Conservation (phyloP, 2,113 vertebrate species). For the Pluvianellus socialis region DNA sequence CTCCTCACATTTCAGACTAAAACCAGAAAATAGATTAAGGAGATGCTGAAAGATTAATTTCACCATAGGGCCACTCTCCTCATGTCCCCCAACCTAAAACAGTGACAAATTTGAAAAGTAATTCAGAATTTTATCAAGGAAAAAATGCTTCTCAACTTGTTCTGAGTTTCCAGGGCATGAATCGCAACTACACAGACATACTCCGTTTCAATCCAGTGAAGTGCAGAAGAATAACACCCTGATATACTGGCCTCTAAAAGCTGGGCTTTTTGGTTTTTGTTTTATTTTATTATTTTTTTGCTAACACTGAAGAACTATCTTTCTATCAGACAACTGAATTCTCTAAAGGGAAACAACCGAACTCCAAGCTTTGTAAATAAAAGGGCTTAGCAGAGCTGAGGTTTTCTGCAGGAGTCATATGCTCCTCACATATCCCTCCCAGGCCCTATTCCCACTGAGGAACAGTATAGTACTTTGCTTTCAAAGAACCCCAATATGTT, state of each 20-base stretch:
- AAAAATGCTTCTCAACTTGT: neutral
- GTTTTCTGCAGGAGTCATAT: neutral
- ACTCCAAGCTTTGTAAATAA: neutral
- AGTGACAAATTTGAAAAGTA: neutral
- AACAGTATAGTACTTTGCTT: neutral
- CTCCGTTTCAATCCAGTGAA: neutral
- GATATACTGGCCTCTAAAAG: neutral
- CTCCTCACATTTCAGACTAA: neutral
- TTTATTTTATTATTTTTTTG: neutral
- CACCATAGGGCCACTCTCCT: neutral
- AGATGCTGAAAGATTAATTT: neutral
- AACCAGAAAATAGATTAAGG: neutral
- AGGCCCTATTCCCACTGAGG: neutral
- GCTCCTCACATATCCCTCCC: neutral
- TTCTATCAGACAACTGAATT: neutral
- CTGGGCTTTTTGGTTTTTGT: neutral
- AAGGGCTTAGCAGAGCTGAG: neutral
- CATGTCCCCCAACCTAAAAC: neutral
- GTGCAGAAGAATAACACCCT: neutral
- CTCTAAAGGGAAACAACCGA: neutral
- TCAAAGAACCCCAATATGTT: neutral
- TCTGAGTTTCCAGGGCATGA: neutral
- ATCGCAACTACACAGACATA: neutral
- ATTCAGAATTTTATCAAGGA: neutral
- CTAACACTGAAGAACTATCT: neutral